Base-by-base conservation (phyloP, 2,797 vertebrate species). In the Danio choprae region DNA sequence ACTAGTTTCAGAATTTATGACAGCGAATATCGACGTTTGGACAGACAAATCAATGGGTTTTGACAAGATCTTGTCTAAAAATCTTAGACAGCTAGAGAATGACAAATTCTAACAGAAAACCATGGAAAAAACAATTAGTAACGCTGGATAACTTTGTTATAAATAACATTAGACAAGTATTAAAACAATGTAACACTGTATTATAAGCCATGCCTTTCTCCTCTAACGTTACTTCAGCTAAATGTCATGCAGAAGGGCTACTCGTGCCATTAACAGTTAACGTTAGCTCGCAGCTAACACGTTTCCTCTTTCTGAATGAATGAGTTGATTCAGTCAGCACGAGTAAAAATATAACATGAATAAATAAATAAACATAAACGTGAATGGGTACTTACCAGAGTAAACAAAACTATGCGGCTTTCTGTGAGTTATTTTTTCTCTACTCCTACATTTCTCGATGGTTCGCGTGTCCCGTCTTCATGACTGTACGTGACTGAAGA, bases 401-500 rank as follows among this genome's bases (percentile, higher is more conserved):
- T 50, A 64, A 78, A 77, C 53, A 18, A 15, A 58, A 36, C 6
- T 46, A 75, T 70, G 22, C 48, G n/a, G 38, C 12, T 12, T 2
- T 40, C 20, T 4, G 0, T 15, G 11, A 72, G 0, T 0, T 4
- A 11, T 46, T 73, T 84, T 81, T 40, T 18, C 36, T 59, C 40
- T 41, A 12, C 7, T 81, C 38, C 58, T 7, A 55, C 8, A 81
- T 63, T 22, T 15, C 6, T n/a, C 18, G 50, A 9, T 7, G 80
- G 81, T 44, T 40, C 81, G 69, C 15, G 44, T 6, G 9, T 10
- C 15, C 1, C 7, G 8, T 74, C 73, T 67, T 40, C 84, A 86
- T 69, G 85, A 80, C 85, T 85, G 63, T 51, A 87, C 75, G 81
- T 85, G 84, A 83, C 53, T 44, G 9, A 55, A n/a, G 18, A 10